phyloP scores from a whole-genome alignment of 2,888 invertebrate genomes.

The Xylophagus ater region DNA sequence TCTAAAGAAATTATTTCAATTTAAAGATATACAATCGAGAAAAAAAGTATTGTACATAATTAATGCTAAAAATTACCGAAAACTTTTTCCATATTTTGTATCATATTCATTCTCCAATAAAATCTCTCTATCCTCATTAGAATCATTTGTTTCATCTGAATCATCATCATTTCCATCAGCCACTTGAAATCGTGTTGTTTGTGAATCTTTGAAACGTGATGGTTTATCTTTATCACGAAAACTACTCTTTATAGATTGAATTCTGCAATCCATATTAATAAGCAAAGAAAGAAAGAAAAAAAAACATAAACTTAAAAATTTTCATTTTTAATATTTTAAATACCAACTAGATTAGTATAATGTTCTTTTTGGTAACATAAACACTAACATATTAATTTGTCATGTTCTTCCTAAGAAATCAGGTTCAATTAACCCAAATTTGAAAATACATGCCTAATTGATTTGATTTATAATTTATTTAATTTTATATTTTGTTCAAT shows the following conservation, averaged over 20 bases:
- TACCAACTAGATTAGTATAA: too few species aligned
- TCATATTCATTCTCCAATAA: constrained; percentile 46
- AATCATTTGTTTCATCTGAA: constrained; percentile 40
- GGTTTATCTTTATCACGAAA: constrained; percentile 52
- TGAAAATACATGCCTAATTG: too few species aligned
- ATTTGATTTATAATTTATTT: too few species aligned
- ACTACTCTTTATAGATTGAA: constrained; percentile 47
- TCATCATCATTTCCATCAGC: constrained; percentile 31
- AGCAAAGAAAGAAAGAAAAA: constrained; percentile 7
- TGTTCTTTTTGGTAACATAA: too few species aligned
- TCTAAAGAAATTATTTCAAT: constrained; percentile 34
- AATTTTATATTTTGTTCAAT: too few species aligned
- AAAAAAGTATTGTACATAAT: constrained; percentile 19
- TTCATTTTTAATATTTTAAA: too few species aligned
- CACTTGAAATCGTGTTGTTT: constrained; percentile 52
- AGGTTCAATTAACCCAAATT: too few species aligned
- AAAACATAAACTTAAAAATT: constrained; percentile 1
- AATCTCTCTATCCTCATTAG: constrained; percentile 39
- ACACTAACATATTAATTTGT: too few species aligned
- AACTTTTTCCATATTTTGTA: constrained; percentile 67
- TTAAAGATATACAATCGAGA: not conserved
- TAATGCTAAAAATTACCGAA: constrained; percentile 44
- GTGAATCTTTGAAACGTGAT: constrained; percentile 47
- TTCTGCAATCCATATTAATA: too few species aligned
- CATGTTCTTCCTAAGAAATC: too few species aligned